A percentile compares a stretch with the other conserved stretches of the same genome.
Evolutionary conservation across 1,140 invertebrate genomes (phyloP).

Genomic region (Spodoptera litura): DNA sequence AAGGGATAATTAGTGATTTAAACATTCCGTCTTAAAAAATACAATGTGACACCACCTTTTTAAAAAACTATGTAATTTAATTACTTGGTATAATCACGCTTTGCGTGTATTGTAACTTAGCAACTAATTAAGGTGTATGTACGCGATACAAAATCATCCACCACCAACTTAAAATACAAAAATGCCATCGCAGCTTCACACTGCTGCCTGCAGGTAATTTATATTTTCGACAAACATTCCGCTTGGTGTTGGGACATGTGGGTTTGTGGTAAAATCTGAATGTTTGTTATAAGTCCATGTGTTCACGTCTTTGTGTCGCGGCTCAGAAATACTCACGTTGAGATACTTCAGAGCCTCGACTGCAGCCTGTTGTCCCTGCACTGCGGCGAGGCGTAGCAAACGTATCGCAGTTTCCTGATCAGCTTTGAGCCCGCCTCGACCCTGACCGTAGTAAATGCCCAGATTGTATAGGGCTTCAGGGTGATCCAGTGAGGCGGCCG

Average conservation of each 20-base stretch:
- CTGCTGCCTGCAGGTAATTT: conserved; percentile 54
- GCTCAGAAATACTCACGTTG: conserved; percentile 55
- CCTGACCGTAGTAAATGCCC: conserved; percentile 88
- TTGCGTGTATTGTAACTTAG: conserved; percentile 24
- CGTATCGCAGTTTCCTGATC: conserved; percentile 82
- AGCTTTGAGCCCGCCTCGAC: conserved; percentile 85
- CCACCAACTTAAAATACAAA: conserved; percentile 29
- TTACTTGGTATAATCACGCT: conserved; percentile 2
- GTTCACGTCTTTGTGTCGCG: conserved; percentile 48
- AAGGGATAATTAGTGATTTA: neutral
- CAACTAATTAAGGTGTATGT: conserved; percentile 21
- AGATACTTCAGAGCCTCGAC: conserved; percentile 81
- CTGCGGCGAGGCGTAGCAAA: conserved; percentile 86
- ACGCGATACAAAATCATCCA: conserved; percentile 2
- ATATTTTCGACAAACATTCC: conserved; percentile 73
- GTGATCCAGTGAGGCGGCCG: conserved; percentile 87
- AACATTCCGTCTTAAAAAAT: conserved; percentile 1
- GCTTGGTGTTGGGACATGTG: conserved; percentile 68
- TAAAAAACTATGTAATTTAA: conserved; percentile 4
- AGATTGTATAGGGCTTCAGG: conserved; percentile 88
- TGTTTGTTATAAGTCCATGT: conserved; percentile 56
- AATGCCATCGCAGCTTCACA: conserved; percentile 54
- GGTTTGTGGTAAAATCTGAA: conserved; percentile 54
- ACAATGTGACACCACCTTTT: neutral
- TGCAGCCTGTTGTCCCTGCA: conserved; percentile 87